A percentile compares a stretch with the other conserved stretches of the same genome.
Evolutionary conservation across 2,888 invertebrate species (phyloP).

Genomic region (Ichneumon xanthorius): DNA sequence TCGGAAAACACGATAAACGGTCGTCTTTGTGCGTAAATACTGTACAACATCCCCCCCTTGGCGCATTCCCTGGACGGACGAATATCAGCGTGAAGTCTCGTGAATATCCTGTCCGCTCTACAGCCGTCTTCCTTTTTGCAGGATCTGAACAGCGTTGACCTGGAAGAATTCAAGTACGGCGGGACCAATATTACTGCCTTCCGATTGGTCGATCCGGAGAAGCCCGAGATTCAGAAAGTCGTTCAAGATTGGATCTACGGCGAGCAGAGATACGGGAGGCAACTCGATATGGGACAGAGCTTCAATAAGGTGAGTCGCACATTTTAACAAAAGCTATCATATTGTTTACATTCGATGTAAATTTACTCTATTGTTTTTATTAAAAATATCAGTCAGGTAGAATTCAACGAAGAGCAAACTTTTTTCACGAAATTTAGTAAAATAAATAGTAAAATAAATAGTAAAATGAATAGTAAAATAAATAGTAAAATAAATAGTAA

Average conservation of each 20-base stretch:
- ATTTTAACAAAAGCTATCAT: neutral
- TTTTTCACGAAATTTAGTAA: too few species aligned
- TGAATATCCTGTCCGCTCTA: neutral
- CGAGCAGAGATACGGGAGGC: constrained; percentile 89
- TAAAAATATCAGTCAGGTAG: too few species aligned
- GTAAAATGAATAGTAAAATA: too few species aligned
- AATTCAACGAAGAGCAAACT: too few species aligned
- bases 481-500: too few species aligned
- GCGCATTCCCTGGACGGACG: neutral
- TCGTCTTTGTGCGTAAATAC: constrained; percentile 16
- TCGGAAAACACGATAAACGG: constrained; percentile 29
- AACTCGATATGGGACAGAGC: constrained; percentile 87
- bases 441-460: too few species aligned
- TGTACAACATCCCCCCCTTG: neutral
- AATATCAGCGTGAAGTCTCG: neutral
- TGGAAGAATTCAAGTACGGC: constrained; percentile 97
- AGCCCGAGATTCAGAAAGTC: constrained; percentile 91
- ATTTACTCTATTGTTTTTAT: neutral
- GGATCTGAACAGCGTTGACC: constrained; percentile 96
- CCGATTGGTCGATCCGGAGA: constrained; percentile 94
- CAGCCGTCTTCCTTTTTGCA: constrained; percentile 80
- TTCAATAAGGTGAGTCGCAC: constrained; percentile 84
- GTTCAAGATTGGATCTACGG: constrained; percentile 93
- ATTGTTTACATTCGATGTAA: neutral
- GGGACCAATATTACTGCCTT: constrained; percentile 98